A percentile compares a stretch with the other conserved stretches of the same genome.
phyloP scores from a whole-genome alignment of 2,888 invertebrate species.

The Malachius bipustulatus region DNA sequence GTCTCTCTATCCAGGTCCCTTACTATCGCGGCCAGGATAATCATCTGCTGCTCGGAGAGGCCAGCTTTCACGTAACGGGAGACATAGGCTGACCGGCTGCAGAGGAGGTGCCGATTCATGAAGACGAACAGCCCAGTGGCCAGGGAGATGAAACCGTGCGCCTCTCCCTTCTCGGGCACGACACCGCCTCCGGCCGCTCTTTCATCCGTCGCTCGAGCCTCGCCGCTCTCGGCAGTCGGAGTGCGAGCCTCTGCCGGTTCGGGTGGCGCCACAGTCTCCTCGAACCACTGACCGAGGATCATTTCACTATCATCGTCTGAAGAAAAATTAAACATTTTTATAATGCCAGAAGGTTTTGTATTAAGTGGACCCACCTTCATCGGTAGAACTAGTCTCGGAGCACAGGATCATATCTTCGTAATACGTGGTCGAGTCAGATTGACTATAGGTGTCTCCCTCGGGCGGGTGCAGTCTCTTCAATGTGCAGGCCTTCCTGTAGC shows the following conservation, averaged over 20 bases:
- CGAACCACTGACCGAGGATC: slow-evolving; percentile 86
- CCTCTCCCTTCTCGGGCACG: slow-evolving; percentile 67
- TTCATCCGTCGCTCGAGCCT: slow-evolving; percentile 38
- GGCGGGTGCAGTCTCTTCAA: slow-evolving; percentile 72
- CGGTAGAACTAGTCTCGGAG: slow-evolving; percentile 80
- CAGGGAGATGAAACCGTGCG: slow-evolving; percentile 71
- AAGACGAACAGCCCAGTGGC: slow-evolving; percentile 80
- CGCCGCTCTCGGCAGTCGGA: slow-evolving; percentile 40
- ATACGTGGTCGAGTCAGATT: slow-evolving; percentile 90
- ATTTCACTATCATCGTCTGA: slow-evolving; percentile 70
- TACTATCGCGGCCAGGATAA: slow-evolving; percentile 75
- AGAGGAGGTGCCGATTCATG: slow-evolving; percentile 69
- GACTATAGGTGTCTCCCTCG: slow-evolving; percentile 73
- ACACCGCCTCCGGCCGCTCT: slow-evolving; percentile 39
- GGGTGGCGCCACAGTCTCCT: slow-evolving; percentile 79
- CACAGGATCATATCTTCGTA: slow-evolving; percentile 89
- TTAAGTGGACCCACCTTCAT: slow-evolving; percentile 61
- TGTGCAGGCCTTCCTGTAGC: slow-evolving; percentile 82
- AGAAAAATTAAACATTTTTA: slow-evolving; percentile 13
- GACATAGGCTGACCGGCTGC: slow-evolving; percentile 57
- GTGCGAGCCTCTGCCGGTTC: slow-evolving; percentile 50
- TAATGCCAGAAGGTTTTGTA: no score
- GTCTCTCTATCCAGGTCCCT: slow-evolving; percentile 86
- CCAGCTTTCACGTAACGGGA: slow-evolving; percentile 56
- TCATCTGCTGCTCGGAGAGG: slow-evolving; percentile 79